Base-by-base conservation (phyloP, 2,888 invertebrate species). In the Spisula solida region DNA sequence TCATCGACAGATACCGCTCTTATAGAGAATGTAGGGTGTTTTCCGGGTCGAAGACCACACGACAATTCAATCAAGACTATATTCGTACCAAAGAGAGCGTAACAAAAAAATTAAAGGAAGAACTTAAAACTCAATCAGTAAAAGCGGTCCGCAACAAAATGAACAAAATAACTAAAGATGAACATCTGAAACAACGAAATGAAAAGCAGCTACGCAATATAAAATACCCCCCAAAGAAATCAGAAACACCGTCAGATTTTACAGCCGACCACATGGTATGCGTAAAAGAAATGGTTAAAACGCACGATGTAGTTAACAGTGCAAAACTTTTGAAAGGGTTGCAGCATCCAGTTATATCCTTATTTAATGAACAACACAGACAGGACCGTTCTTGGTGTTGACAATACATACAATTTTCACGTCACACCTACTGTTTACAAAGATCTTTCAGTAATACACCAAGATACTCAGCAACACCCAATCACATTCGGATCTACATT, bases 341-440 rank as follows among this genome's bases (percentile, higher is more conserved):
- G 10, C 25, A 55, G 29, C 81, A 81, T 10, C 81, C 81, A 4
- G 31, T 81, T 16, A 55, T 81, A n/a, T 55, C 81, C 0, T 60
- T 82, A 31, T 60, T 20, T n/a, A 82, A 60, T 18, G 16, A 56
- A 14, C 56, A 82, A 60, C 82, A 82, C 56, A 82, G n/a, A n/a
- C n/a, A 41, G 81, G 34, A 78, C 34, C 1, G 66, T 82, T 20
- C 34, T 82, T 5, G 82, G 82, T 1, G 31, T 82, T 51, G 51
- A 82, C 20, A 82, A 82, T 8, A 82, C 82, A 16, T 60, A 12
- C 60, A 82, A 82, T 6, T n/a, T 83, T 41, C 70, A 83, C 47
- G 83, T 83, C 4, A 83, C 83, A 70, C 70, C 83, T 4, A 83
- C 83, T 0, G 47, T 83, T 1, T 83, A 41, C 25, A 83, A 83